phyloP scores from a whole-genome alignment of 2,113 vertebrate genomes.

The Tachysurus fulvidraco region DNA sequence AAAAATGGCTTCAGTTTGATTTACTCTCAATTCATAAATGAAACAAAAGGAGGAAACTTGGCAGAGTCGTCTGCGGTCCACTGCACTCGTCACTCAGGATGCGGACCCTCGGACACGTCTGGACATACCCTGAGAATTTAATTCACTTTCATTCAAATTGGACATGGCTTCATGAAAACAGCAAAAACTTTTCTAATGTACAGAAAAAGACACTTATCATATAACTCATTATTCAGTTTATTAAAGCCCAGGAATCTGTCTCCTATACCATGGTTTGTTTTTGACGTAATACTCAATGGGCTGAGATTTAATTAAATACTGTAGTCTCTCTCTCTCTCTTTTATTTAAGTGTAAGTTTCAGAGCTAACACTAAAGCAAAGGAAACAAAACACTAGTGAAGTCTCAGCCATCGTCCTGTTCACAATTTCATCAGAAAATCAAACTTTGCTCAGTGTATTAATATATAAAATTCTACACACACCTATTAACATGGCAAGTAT shows the following conservation, averaged over 20 bases:
- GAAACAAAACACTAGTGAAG: neutral
- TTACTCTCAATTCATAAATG: constrained; percentile 18
- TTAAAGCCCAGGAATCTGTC: neutral
- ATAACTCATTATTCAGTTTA: neutral
- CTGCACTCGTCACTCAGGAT: constrained; percentile 23
- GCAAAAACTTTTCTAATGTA: constrained; percentile 2
- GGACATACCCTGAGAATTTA: constrained; percentile 13
- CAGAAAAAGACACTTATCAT: neutral
- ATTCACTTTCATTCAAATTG: constrained; percentile 20
- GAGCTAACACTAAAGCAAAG: neutral
- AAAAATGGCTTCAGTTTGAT: constrained; percentile 2
- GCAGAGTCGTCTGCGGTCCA: constrained; percentile 23
- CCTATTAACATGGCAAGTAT: no score
- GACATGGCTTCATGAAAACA: constrained; percentile 24
- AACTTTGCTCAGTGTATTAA: no score
- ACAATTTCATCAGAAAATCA: neutral
- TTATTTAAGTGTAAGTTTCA: neutral
- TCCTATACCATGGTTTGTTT: neutral
- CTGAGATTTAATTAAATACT: neutral
- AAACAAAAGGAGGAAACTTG: constrained; percentile 58
- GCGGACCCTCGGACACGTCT: constrained; percentile 25
- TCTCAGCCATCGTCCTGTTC: neutral
- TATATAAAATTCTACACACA: no score
- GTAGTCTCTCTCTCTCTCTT: neutral
- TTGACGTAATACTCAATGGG: neutral